These are phyloP conservation scores for Drosophila kohkoa DNA, from an alignment of 1,140 invertebrate species.

Conservation along the genomic window DNA sequence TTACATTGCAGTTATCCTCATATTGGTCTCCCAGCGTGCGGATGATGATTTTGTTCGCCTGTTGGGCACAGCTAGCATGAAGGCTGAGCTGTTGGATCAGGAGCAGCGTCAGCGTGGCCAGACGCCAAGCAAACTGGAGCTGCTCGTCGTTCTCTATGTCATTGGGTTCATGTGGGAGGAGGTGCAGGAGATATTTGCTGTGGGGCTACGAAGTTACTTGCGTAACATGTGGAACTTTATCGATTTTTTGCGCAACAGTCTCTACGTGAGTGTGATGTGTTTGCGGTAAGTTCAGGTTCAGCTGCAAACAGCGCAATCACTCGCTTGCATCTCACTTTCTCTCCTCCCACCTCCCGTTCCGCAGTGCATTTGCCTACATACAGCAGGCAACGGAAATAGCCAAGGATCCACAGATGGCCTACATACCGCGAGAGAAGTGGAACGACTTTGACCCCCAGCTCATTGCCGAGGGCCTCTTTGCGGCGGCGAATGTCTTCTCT, in stretches of 20 bases:
- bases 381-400: slow-evolving; percentile 90
- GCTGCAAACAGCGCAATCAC: background rate
- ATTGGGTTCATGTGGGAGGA: slow-evolving; percentile 96
- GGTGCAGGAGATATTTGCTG: slow-evolving; percentile 93
- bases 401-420: slow-evolving; percentile 88
- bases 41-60: slow-evolving; percentile 91
- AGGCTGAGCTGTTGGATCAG: slow-evolving; percentile 87
- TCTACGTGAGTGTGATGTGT: slow-evolving; percentile 92
- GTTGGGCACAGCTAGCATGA: slow-evolving; percentile 89
- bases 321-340: background rate
- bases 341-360: background rate
- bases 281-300: slow-evolving; percentile 86
- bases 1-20: slow-evolving; percentile 90
- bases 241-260: slow-evolving; percentile 95
- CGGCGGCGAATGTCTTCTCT: slow-evolving; percentile 95
- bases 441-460: slow-evolving; percentile 97
- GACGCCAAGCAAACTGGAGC: slow-evolving; percentile 91
- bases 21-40: slow-evolving; percentile 94
- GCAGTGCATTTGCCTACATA: slow-evolving; percentile 89
- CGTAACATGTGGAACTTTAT: slow-evolving; percentile 98
- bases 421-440: slow-evolving; percentile 94
- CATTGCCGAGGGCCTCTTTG: slow-evolving; percentile 97
- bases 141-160: slow-evolving; percentile 91
- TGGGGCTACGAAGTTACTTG: slow-evolving; percentile 93
- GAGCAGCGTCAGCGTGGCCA: slow-evolving; percentile 90